Conservation (phyloP, 2,797 vertebrate genomes). For the Parauchenoglanis punctatus region DNA sequence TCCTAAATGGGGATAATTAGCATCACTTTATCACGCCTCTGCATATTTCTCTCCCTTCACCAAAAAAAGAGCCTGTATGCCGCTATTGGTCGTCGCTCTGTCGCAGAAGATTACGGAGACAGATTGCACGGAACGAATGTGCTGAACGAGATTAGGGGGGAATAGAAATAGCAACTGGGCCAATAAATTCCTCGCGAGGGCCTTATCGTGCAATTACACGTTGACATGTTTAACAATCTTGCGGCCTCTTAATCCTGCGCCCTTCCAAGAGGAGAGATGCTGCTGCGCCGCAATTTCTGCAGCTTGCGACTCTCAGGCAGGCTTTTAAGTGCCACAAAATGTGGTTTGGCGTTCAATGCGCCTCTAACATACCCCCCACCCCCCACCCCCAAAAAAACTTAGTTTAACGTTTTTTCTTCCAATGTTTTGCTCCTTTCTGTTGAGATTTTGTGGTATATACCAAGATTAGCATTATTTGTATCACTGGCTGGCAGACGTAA, state of each 20-base stretch:
- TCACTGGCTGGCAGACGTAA: background rate
- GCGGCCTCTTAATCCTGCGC: conserved; percentile 96
- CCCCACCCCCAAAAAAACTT: conserved; percentile 24
- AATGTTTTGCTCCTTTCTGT: conserved; percentile 12
- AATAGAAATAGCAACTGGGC: conserved; percentile 97
- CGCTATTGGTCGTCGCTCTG: conserved; percentile 95
- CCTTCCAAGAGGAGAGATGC: conserved; percentile 90
- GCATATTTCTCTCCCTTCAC: conserved; percentile 91
- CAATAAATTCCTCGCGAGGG: conserved; percentile 98
- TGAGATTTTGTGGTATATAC: conserved; percentile 18
- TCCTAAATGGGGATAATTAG: conserved; percentile 99
- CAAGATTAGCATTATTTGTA: conserved; percentile 5
- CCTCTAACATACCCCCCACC: conserved; percentile 3
- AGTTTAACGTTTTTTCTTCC: conserved; percentile 44
- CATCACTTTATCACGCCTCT: conserved; percentile 97
- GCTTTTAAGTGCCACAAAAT: conserved; percentile 56
- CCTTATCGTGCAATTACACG: conserved; percentile 99
- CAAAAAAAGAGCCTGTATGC: conserved; percentile 88
- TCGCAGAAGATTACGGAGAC: conserved; percentile 98
- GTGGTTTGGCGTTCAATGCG: conserved; percentile 52
- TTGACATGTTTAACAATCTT: conserved; percentile 98
- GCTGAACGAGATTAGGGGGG: conserved; percentile 96
- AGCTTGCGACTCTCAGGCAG: conserved; percentile 64
- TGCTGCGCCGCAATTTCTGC: conserved; percentile 81
- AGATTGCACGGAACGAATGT: conserved; percentile 99